Base-by-base conservation (phyloP, 1,140 invertebrate genomes). In the Apis dorsata region DNA sequence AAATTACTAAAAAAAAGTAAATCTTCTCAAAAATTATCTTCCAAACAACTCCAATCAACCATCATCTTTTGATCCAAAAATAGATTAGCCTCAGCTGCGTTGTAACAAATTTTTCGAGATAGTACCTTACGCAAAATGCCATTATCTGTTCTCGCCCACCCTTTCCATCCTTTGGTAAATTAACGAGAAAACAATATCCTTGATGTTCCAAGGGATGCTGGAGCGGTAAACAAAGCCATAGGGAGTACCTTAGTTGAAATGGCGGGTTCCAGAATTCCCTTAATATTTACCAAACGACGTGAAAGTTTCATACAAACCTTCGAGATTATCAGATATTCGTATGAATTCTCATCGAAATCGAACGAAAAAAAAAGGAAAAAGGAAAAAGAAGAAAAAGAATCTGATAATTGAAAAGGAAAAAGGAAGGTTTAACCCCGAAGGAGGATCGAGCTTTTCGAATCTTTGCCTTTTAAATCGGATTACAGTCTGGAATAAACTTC, bases 101-200 rank as follows among this genome's bases (percentile, higher is more conserved):
- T 44, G 34, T 7, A 44, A 44, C 34, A 15, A 66, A 66, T 55
- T 66, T 34, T 55, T n/a, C 8, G 3, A n/a, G 13, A 10, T 28
- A 17, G 11, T 28, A 63, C 1, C 15, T 28, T 10, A 15, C 15
- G 15, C 15, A 10, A 28, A 2, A 65, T 34, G 2, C 55, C 11
- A n/a, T 19, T 51, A 13, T 13, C 59, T 12, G 34, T 59, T 24
- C 13, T 19, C 4, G n/a, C 1, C n/a, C 3, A 15, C 57, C 53
- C 60, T 13, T 49, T 4, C 19, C 4, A 15, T 7, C n/a, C 24
- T 62, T 24, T 65, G 49, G 24, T 9, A 65, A 63, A 53, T 73
- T 57, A 74, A 81, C 28, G 21, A 73, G 59, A 21, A 19, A 55
- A 73, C 12, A 44, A 73, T 80, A 80, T 65, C 69, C 49, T 55